Percentiles rank a stretch among this genome's conserved stretches.
Conservation (phyloP, 2,113 vertebrate genomes). For the Zeus faber region DNA sequence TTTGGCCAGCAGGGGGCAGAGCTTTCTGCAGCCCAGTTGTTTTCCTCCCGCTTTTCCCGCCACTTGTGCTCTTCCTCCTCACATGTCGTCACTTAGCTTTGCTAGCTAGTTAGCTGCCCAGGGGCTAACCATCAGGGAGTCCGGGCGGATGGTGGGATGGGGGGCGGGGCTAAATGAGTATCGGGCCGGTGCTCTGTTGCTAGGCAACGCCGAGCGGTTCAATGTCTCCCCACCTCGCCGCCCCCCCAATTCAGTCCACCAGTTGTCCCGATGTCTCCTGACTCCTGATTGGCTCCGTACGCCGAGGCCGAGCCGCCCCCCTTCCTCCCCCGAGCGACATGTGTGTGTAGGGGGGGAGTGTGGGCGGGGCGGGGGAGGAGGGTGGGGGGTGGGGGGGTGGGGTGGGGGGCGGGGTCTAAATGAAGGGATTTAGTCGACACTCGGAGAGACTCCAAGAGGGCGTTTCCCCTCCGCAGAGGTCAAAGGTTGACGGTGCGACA, state of each 20-base stretch:
- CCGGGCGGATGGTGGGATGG: constrained; percentile 1
- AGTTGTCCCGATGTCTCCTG: constrained; percentile 1
- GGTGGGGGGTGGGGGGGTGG: constrained; percentile 65
- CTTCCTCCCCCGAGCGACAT: too few relatives aligned
- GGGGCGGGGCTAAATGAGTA: constrained; percentile 27
- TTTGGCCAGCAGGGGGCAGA: too few relatives aligned
- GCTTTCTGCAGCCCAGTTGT: constrained; percentile 14
- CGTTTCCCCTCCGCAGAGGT: constrained; percentile 60
- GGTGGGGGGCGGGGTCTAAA: constrained; percentile 64
- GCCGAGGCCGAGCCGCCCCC: constrained; percentile 66
- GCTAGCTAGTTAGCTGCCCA: too few relatives aligned
- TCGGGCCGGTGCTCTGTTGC: constrained; percentile 40
- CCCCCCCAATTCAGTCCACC: constrained; percentile 53
- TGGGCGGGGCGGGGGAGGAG: constrained; percentile 60
- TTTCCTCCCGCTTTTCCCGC: constrained; percentile 26
- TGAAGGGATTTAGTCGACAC: constrained; percentile 62
- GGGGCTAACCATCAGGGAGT: constrained; percentile 28
- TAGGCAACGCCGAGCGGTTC: constrained; percentile 33
- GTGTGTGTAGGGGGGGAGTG: too few relatives aligned
- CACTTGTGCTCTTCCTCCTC: constrained; percentile 22
- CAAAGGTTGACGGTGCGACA: constrained; percentile 51
- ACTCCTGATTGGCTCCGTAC: constrained; percentile 70
- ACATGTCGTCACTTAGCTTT: constrained; percentile 18
- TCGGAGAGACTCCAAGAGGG: constrained; percentile 48
- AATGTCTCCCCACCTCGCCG: too few relatives aligned